Evolutionary conservation across 2,797 vertebrate genomes (phyloP).

Genomic region (Enteromius viviparus): DNA sequence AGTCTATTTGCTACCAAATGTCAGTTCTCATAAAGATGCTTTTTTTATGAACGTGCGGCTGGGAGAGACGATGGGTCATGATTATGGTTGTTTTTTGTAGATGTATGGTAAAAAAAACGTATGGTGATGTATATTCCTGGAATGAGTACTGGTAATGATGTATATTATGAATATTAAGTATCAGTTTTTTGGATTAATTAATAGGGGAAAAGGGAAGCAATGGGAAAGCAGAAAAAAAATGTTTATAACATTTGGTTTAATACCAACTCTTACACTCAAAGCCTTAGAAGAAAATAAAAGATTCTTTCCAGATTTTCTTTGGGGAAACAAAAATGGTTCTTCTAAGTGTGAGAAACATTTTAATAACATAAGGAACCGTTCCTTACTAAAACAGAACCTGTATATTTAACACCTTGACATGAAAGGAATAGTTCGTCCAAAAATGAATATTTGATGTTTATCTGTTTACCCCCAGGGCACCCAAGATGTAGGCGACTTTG

Average conservation of each 20-base stretch:
- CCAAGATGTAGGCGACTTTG: too few relatives aligned
- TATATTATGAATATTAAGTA: background rate
- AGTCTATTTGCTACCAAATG: constrained; percentile 1
- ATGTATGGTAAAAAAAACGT: background rate
- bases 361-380: background rate
- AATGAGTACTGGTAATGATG: background rate
- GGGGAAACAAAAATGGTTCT: background rate
- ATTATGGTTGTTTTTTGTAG: constrained; percentile 1
- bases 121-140: background rate
- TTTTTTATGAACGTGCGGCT: constrained; percentile 2
- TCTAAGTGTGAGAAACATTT: background rate
- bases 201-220: background rate
- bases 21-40: constrained; percentile 15
- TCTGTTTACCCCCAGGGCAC: too few relatives aligned
- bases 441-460: too few relatives aligned
- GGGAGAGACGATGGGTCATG: background rate
- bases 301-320: background rate
- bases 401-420: too few relatives aligned
- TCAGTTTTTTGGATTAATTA: background rate
- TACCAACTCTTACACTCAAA: background rate
- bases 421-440: too few relatives aligned
- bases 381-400: background rate
- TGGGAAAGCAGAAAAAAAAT: background rate
- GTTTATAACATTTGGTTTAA: background rate
- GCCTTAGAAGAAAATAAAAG: background rate